phyloP scores from a whole-genome alignment of 2,888 invertebrate genomes.

The Polietes domitor region DNA sequence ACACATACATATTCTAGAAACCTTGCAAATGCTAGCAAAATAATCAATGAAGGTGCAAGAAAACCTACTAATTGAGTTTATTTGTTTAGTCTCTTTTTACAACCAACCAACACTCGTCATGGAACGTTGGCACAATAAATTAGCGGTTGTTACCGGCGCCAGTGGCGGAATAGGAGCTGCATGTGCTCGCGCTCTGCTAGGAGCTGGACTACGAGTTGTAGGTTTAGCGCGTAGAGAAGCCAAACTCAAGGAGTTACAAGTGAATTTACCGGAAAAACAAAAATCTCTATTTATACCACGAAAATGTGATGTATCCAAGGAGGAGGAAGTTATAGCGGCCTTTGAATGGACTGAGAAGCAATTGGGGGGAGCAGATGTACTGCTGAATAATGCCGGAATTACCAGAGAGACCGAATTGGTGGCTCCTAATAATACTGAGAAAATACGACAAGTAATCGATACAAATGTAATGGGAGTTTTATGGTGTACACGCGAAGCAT shows the following conservation, averaged over 20 bases:
- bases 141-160: conserved; percentile 85
- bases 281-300: conserved; percentile 79
- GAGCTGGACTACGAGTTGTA: conserved; percentile 83
- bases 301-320: conserved; percentile 83
- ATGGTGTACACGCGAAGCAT: conserved; percentile 82
- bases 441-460: conserved; percentile 80
- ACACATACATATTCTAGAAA: conserved; percentile 28
- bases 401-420: conserved; percentile 76
- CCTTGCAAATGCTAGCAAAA: conserved; percentile 37
- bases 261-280: conserved; percentile 71
- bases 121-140: conserved; percentile 84
- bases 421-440: conserved; percentile 74
- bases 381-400: conserved; percentile 83
- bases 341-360: conserved; percentile 82
- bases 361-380: conserved; percentile 83
- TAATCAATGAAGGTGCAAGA: conserved; percentile 43
- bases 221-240: conserved; percentile 83
- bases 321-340: conserved; percentile 82
- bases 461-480: conserved; percentile 82
- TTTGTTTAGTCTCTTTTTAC: neutral
- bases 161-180: conserved; percentile 85
- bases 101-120: conserved; percentile 72
- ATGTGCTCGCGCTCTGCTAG: conserved; percentile 80
- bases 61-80: too few species aligned
- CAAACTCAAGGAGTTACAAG: conserved; percentile 74